Conservation (phyloP, 2,888 invertebrate species). For the Agelastica alni region DNA sequence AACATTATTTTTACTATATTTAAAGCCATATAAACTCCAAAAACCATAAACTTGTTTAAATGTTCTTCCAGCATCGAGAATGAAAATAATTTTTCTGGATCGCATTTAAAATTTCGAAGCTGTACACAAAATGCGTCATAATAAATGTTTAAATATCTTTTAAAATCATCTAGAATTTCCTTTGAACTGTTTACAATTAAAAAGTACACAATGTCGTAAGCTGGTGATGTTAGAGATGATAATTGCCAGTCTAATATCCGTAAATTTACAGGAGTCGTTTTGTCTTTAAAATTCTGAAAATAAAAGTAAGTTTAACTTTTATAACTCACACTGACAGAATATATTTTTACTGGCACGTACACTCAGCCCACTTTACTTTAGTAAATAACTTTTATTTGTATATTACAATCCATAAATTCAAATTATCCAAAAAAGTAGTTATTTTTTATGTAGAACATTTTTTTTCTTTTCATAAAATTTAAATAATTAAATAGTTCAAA, state of each 20-base stretch:
- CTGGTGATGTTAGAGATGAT: slow-evolving; percentile 29
- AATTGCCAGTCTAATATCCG: slow-evolving; percentile 43
- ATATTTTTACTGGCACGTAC: too few relatives aligned
- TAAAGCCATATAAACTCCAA: slow-evolving; percentile 10
- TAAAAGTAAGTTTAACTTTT: not conserved
- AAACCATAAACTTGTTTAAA: slow-evolving; percentile 18
- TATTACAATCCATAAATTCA: too few relatives aligned
- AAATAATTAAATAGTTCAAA: too few relatives aligned
- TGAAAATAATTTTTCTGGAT: slow-evolving; percentile 30
- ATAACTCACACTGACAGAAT: too few relatives aligned
- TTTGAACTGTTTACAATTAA: slow-evolving; percentile 35
- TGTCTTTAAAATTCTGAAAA: slow-evolving; percentile 12
- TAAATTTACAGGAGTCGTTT: slow-evolving; percentile 33
- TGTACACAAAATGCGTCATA: slow-evolving; percentile 30
- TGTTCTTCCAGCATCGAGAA: slow-evolving; percentile 18
- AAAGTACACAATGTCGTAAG: slow-evolving; percentile 39
- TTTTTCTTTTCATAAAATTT: too few relatives aligned
- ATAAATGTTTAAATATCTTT: slow-evolving; percentile 37
- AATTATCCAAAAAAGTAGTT: too few relatives aligned
- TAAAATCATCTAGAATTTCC: slow-evolving; percentile 31
- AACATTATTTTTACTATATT: slow-evolving; percentile 18
- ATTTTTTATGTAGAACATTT: too few relatives aligned
- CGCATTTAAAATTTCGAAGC: slow-evolving; percentile 34
- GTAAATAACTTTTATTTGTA: too few relatives aligned
- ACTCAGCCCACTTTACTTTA: too few relatives aligned